Evolutionary conservation across 2,113 vertebrate genomes (phyloP).

Genomic region (Caretta caretta): DNA sequence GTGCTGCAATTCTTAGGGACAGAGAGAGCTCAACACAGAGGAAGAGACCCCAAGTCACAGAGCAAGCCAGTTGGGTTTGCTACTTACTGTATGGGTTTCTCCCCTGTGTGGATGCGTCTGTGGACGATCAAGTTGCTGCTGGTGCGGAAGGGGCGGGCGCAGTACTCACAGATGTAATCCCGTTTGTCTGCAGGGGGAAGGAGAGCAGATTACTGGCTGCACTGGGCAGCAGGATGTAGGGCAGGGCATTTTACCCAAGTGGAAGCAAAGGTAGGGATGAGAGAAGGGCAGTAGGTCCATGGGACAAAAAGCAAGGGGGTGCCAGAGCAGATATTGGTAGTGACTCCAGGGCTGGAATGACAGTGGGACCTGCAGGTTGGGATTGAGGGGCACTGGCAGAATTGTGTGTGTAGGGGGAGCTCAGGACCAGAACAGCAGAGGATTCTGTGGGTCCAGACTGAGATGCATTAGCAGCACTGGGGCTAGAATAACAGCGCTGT

Average conservation of each 20-base stretch:
- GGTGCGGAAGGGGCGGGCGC: constrained; percentile 85
- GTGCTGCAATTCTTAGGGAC: not conserved
- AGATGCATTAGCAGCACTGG: too few species aligned
- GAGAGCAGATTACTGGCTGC: rapidly evolving
- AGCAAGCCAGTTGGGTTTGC: rapidly evolving
- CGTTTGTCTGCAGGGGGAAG: constrained; percentile 75
- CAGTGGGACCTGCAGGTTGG: too few species aligned
- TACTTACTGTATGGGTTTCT: constrained; percentile 88
- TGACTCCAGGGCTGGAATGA: too few species aligned
- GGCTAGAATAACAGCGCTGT: too few species aligned
- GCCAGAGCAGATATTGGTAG: rapidly evolving
- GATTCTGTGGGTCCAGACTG: too few species aligned
- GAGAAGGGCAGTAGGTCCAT: rapidly evolving
- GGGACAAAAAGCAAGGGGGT: not conserved
- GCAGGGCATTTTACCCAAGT: rapidly evolving
- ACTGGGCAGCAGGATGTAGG: rapidly evolving
- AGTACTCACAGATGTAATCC: constrained; percentile 90
- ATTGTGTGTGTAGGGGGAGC: too few species aligned
- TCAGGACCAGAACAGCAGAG: too few species aligned
- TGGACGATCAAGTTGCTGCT: constrained; percentile 89
- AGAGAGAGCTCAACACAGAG: not conserved
- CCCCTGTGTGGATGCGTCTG: constrained; percentile 86
- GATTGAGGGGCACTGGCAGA: too few species aligned
- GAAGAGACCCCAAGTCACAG: rapidly evolving
- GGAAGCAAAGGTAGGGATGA: rapidly evolving